A percentile compares a stretch with the other conserved stretches of the same genome.
phyloP scores from a whole-genome alignment of 2,888 invertebrate species.

The Piscicola geometra region DNA sequence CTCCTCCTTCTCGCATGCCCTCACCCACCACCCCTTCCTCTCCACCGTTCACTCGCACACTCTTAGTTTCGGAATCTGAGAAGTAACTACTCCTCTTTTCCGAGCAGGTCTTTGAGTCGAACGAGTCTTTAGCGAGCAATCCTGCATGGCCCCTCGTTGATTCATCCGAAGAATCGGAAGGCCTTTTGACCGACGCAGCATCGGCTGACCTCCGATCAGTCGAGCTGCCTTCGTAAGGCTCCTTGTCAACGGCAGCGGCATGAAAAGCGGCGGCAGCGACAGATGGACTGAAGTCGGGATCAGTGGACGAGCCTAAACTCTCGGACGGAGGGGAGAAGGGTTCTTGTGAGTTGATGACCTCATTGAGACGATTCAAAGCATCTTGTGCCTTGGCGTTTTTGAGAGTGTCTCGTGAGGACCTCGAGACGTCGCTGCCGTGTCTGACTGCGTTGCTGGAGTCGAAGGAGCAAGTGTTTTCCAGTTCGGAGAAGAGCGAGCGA shows the following conservation, averaged over 20 bases:
- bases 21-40: too few species aligned
- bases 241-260: too few species aligned
- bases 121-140: neutral
- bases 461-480: neutral
- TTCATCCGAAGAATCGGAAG: neutral
- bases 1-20: neutral
- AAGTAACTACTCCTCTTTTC: too few species aligned
- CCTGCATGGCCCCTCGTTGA: neutral
- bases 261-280: neutral
- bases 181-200: neutral
- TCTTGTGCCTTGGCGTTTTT: neutral
- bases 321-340: neutral
- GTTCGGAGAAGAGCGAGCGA: conserved; percentile 33
- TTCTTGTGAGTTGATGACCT: neutral
- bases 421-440: neutral
- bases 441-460: neutral
- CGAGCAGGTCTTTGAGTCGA: too few species aligned
- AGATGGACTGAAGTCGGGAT: neutral
- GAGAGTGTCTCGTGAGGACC: neutral
- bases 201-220: neutral
- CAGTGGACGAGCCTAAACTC: neutral
- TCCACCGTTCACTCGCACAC: too few species aligned
- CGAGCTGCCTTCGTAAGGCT: neutral
- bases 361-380: neutral
- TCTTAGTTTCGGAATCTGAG: too few species aligned